Evolutionary conservation across 2,797 vertebrate genomes (phyloP), one percentile per base, ranked within the genome.

Genomic region (Hozukius guyotensis): DNA sequence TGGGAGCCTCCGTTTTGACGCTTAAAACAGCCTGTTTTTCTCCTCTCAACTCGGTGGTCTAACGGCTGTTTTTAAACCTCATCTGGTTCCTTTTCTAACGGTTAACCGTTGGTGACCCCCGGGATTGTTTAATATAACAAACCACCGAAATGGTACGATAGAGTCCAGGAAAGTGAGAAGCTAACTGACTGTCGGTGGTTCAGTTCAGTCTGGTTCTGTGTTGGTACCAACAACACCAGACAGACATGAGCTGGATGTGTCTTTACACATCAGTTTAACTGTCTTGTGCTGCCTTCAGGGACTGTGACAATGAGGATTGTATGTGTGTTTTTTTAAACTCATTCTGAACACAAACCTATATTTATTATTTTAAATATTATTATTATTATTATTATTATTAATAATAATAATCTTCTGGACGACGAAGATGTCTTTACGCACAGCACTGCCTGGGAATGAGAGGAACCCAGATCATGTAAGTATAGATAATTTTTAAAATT

Each of bases 381-480:
- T 38, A 38, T 38, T 38, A 38, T 14, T 38, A 38, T 1, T 32
- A 32, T 1, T 32, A 32, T 1, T 9, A 36, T 0, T 36, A 36
- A 36, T 38, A 38, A 38, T 38, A 27, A 27, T 34, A 11, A 71
- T 52, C 34, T 79, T 49, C 70, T 53, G 87, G 84, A 89, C 84
- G 73, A 77, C 29, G 55, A 94, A 94, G 84, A 96, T 97, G 97
- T 97, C 97, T 95, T 94, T 96, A 93, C 97, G 97, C 84, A 95
- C 96, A 77, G 96, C 97, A 20, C 95, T 97, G 89, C 93, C 96
- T 27, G 97, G 97, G 82, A 97, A 95, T 92, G 97, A 97, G 87
- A 93, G 97, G 90, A 97, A 96, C 88, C 92, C 96, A 80, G 97
- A 97, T 81, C 93, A 97, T 88, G 97, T 97, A 96, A 97, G 97